phyloP scores from a whole-genome alignment of 2,113 vertebrate species.

The Lepisosteus osseus region DNA sequence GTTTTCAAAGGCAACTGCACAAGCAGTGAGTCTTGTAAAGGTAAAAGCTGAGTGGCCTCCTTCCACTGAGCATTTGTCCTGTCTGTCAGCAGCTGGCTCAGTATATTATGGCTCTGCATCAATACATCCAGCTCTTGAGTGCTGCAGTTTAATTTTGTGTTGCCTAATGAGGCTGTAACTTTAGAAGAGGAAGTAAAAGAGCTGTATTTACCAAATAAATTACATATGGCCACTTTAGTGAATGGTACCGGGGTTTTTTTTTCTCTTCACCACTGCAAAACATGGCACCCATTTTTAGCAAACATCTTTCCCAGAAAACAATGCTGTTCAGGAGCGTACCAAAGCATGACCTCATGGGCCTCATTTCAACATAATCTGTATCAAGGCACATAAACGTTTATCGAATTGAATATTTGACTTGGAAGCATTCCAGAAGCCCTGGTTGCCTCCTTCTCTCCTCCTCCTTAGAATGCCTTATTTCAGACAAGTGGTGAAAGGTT shows the following conservation, averaged over 20 bases:
- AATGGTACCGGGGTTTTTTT: neutral
- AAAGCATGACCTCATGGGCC: slow-evolving; percentile 1
- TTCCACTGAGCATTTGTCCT: neutral
- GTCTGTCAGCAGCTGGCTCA: slow-evolving; percentile 3
- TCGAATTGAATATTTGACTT: no score
- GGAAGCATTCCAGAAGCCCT: no score
- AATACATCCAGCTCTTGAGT: neutral
- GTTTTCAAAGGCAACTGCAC: neutral
- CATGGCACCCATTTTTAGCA: neutral
- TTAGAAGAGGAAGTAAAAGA: slow-evolving; percentile 17
- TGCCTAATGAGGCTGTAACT: slow-evolving; percentile 29
- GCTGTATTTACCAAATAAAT: slow-evolving; percentile 26
- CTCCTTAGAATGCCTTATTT: no score
- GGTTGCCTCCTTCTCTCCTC: no score
- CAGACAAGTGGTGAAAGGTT: no score
- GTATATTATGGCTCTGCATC: neutral
- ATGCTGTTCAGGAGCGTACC: neutral
- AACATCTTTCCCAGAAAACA: neutral
- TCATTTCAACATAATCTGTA: neutral
- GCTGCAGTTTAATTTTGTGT: neutral
- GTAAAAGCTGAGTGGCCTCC: neutral
- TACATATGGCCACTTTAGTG: slow-evolving; percentile 15
- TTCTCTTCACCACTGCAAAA: slow-evolving; percentile 7
- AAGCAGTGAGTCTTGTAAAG: neutral
- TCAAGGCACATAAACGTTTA: no score